Evolutionary conservation across 2,797 vertebrate genomes (phyloP).

Genomic region (Clarias laeviceps): DNA sequence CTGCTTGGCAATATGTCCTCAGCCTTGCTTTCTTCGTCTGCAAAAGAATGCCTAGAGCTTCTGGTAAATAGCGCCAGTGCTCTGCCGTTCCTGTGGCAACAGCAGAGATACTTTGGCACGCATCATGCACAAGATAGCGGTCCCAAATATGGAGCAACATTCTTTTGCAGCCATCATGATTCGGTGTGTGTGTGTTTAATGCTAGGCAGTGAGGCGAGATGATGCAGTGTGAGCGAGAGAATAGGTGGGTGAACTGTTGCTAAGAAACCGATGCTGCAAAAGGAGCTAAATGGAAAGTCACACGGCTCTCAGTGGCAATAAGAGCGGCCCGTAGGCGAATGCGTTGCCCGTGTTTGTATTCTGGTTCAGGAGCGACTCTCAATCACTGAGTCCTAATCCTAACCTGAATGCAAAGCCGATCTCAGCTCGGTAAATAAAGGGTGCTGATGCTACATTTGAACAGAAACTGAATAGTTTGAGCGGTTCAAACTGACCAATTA

Average conservation of each 20-base stretch:
- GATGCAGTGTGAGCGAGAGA: conserved; percentile 30
- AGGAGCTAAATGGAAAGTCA: conserved; percentile 50
- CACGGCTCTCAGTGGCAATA: conserved; percentile 35
- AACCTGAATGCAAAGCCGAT: conserved; percentile 21
- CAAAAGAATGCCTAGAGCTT: conserved; percentile 14
- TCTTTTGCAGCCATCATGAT: conserved; percentile 18
- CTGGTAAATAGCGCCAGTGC: conserved; percentile 19
- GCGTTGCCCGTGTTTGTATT: neutral
- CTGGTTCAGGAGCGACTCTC: conserved; percentile 24
- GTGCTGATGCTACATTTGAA: neutral
- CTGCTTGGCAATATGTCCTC: conserved; percentile 7
- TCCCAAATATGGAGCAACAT: conserved; percentile 24
- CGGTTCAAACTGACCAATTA: neutral
- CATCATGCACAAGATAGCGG: conserved; percentile 21
- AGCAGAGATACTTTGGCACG: conserved; percentile 23
- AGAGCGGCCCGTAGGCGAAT: conserved; percentile 13
- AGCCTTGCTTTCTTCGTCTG: conserved; percentile 1
- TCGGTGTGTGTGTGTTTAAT: conserved; percentile 35
- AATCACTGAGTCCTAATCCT: conserved; percentile 5
- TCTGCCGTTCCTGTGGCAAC: conserved; percentile 20
- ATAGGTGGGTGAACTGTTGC: conserved; percentile 46
- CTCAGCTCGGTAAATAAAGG: neutral
- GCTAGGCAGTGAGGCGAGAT: conserved; percentile 32
- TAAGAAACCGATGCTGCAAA: conserved; percentile 51
- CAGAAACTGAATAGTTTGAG: neutral